Evolutionary conservation across 2,797 vertebrate genomes (phyloP).

Genomic region (Merluccius polli): DNA sequence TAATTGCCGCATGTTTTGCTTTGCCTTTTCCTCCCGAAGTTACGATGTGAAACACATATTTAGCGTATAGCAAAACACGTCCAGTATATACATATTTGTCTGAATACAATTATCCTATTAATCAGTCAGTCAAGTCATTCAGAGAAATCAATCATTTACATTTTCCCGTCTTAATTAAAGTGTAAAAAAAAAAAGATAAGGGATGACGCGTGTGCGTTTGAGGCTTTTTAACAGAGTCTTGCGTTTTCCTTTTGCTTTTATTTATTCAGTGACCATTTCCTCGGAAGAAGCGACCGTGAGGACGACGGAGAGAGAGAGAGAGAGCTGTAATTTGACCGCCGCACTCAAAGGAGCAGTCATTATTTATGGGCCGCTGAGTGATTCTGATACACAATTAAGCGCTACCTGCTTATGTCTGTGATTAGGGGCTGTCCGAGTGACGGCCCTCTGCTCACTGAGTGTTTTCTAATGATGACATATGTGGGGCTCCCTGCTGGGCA

Average conservation of each 20-base stretch:
- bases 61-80: neutral
- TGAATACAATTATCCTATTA: neutral
- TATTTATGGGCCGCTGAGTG: conserved; percentile 77
- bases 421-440: conserved; percentile 75
- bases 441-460: conserved; percentile 88
- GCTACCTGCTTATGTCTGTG: conserved; percentile 80
- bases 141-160: conserved; percentile 33
- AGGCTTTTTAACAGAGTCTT: conserved; percentile 61
- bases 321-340: conserved; percentile 71
- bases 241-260: conserved; percentile 54
- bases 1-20: conserved; percentile 17
- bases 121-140: no score
- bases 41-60: neutral
- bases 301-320: conserved; percentile 60
- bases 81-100: neutral
- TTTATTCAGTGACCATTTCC: conserved; percentile 67
- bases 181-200: conserved; percentile 49
- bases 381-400: conserved; percentile 82
- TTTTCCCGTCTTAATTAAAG: conserved; percentile 7
- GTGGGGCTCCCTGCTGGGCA: conserved; percentile 83
- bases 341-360: conserved; percentile 72
- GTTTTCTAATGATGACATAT: conserved; percentile 99
- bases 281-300: conserved; percentile 53
- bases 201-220: conserved; percentile 56
- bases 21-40: conserved; percentile 18